Percentiles rank a stretch among this genome's conserved stretches.
Evolutionary conservation across 2,113 vertebrate genomes (phyloP).

Genomic region (Phylloscopus trochilus): DNA sequence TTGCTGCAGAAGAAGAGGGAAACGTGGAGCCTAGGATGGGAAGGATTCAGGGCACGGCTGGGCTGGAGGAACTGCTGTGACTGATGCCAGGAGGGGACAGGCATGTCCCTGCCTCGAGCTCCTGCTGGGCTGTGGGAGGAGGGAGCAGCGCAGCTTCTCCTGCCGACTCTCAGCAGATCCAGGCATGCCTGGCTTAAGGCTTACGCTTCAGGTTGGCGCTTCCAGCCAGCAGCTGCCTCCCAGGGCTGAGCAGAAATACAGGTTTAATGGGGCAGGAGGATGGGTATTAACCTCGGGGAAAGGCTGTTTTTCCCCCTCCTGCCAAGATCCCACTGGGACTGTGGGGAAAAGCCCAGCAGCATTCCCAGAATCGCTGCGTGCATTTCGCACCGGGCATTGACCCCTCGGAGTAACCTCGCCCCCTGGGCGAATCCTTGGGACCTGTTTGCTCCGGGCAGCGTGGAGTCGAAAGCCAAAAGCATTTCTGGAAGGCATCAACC

Average conservation of each 20-base stretch:
- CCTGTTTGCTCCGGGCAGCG: background rate
- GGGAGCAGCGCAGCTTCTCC: background rate
- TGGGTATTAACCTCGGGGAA: background rate
- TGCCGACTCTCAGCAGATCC: background rate
- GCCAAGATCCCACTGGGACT: rapidly evolving
- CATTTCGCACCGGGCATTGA: rapidly evolving
- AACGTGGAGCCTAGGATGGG: background rate
- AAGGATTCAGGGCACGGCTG: background rate
- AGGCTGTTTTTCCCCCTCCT: background rate
- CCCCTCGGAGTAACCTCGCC: background rate
- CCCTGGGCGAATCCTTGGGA: rapidly evolving
- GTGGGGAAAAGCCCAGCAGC: background rate
- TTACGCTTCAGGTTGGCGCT: background rate
- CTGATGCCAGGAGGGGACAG: background rate
- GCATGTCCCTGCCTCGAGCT: background rate
- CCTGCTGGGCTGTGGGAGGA: background rate
- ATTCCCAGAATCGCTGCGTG: background rate
- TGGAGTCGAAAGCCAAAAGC: background rate
- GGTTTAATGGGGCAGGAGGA: background rate
- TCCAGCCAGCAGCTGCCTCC: background rate
- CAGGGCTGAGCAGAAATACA: conserved; percentile 41
- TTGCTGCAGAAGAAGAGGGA: background rate
- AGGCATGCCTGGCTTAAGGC: conserved; percentile 18
- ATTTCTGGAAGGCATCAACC: background rate
- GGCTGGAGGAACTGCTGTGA: background rate